Conservation (phyloP, 2,888 invertebrate genomes). For the Polyommatus icarus region DNA sequence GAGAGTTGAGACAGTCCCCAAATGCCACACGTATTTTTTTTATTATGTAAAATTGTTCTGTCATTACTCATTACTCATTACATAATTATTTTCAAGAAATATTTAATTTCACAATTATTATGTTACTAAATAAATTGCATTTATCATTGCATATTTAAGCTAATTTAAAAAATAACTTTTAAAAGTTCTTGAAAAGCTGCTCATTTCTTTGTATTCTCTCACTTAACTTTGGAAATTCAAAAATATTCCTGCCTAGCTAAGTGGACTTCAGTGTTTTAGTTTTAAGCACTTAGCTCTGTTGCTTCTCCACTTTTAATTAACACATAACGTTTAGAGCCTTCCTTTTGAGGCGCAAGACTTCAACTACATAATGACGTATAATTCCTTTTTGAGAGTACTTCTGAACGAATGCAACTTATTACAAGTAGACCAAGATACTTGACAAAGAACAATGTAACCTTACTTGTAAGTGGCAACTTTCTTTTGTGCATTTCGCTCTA, state of each 20-base stretch:
- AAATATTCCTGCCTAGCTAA: neutral
- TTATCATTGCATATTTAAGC: neutral
- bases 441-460: neutral
- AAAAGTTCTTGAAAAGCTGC: neutral
- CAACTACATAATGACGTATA: constrained; percentile 24
- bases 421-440: neutral
- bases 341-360: neutral
- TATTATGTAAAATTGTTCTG: too few relatives aligned
- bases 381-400: neutral
- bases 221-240: constrained; percentile 7
- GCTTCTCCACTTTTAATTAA: constrained; percentile 14
- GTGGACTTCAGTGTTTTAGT: constrained; percentile 18
- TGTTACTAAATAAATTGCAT: too few relatives aligned
- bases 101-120: too few relatives aligned
- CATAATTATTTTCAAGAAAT: too few relatives aligned
- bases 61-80: too few relatives aligned
- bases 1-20: too few relatives aligned
- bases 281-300: neutral
- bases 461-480: neutral
- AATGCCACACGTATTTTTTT: too few relatives aligned
- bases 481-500: neutral
- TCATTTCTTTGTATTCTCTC: neutral
- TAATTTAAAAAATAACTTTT: neutral
- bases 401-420: neutral
- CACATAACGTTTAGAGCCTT: constrained; percentile 1